Percentiles rank a stretch among this genome's conserved stretches.
Conservation (phyloP, 2,113 vertebrate species). For the Trogon surrucura region DNA sequence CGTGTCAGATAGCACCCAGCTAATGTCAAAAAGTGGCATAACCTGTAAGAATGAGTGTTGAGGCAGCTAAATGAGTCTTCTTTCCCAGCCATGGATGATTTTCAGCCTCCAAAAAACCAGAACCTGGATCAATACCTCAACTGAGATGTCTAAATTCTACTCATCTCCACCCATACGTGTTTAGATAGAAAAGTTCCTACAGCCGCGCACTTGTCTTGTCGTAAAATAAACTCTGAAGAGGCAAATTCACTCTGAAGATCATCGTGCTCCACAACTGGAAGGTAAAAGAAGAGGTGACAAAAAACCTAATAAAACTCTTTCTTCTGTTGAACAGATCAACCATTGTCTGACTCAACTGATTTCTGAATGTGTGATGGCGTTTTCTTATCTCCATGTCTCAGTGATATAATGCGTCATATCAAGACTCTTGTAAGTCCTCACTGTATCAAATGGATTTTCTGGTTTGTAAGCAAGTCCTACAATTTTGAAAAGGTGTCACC, state of each 20-base stretch:
- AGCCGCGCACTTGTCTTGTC: neutral
- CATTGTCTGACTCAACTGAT: neutral
- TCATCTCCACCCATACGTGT: too few species aligned
- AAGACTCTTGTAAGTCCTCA: neutral
- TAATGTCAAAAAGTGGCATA: neutral
- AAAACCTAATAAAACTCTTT: neutral
- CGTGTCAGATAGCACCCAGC: neutral
- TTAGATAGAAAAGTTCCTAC: neutral
- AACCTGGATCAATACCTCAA: neutral
- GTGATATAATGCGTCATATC: rapidly evolving
- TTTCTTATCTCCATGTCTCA: neutral
- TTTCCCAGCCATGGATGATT: neutral
- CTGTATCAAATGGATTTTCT: neutral
- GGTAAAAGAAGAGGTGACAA: neutral
- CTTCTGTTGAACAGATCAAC: neutral
- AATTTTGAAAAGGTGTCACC: neutral
- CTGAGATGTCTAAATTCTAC: neutral
- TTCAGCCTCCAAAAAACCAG: neutral
- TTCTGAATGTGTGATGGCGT: neutral
- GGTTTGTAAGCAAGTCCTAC: neutral
- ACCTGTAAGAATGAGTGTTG: neutral
- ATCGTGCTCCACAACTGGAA: rapidly evolving
- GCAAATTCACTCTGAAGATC: neutral
- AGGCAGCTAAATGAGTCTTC: neutral
- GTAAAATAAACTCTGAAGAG: neutral